A percentile compares a stretch with the other conserved stretches of the same genome.
phyloP scores from a whole-genome alignment of 2,797 vertebrate species.

The Sphaeramia orbicularis region DNA sequence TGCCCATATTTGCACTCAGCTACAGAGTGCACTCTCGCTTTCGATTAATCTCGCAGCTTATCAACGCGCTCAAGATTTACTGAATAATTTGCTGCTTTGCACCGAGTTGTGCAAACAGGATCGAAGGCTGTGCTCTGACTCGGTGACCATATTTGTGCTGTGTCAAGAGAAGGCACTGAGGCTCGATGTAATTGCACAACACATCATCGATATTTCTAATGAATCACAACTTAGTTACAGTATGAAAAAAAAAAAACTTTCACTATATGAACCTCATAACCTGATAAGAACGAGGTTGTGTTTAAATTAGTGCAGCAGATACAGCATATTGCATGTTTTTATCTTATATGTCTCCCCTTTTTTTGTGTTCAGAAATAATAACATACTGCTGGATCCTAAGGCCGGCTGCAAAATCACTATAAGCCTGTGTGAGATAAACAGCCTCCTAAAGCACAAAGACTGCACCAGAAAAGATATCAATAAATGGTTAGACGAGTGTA shows the following conservation, averaged over 20 bases:
- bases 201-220: slow-evolving; percentile 22
- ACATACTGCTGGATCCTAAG: background rate
- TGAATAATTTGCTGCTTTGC: slow-evolving; percentile 38
- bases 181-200: slow-evolving; percentile 6
- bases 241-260: background rate
- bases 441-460: background rate
- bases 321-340: background rate
- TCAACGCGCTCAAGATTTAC: slow-evolving; percentile 45
- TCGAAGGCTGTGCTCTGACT: slow-evolving; percentile 36
- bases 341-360: background rate
- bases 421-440: background rate
- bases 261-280: background rate
- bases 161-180: background rate
- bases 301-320: background rate
- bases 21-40: background rate
- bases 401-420: background rate
- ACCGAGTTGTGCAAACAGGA: background rate
- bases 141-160: slow-evolving; percentile 41
- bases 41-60: slow-evolving; percentile 42
- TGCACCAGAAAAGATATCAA: background rate
- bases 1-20: slow-evolving; percentile 12
- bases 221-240: background rate
- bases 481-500: background rate
- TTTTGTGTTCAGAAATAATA: background rate
- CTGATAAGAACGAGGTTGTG: background rate